Conservation (phyloP, 2,888 invertebrate species). For the Halocaridina rubra region DNA sequence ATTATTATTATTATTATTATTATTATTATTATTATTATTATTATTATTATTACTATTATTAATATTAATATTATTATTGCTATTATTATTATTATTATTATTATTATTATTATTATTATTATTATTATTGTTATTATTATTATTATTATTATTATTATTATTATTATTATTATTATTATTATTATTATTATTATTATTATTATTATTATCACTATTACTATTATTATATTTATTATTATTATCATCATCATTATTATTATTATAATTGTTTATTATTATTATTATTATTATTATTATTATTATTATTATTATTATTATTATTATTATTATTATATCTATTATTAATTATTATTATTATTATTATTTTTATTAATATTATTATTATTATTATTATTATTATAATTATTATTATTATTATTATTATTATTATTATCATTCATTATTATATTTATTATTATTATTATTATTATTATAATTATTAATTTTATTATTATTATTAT, state of each 20-base stretch:
- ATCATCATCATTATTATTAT: not conserved
- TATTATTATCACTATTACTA: not conserved
- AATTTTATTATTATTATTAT: not conserved
- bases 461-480: not conserved
- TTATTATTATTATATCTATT: not conserved
- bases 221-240: not conserved
- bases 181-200: not conserved
- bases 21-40: not conserved
- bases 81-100: no score
- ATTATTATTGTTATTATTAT: not conserved
- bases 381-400: not conserved
- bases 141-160: not conserved
- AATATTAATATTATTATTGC: not conserved
- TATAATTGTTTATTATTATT: not conserved
- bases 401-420: not conserved
- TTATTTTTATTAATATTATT: not conserved
- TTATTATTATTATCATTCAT: not conserved
- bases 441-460: not conserved
- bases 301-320: not conserved
- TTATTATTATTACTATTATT: not conserved
- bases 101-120: not conserved
- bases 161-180: not conserved
- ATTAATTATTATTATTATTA: not conserved
- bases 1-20: not conserved
- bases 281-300: not conserved